Conservation (phyloP, 2,888 invertebrate genomes). For the Andricus quercusramuli region DNA sequence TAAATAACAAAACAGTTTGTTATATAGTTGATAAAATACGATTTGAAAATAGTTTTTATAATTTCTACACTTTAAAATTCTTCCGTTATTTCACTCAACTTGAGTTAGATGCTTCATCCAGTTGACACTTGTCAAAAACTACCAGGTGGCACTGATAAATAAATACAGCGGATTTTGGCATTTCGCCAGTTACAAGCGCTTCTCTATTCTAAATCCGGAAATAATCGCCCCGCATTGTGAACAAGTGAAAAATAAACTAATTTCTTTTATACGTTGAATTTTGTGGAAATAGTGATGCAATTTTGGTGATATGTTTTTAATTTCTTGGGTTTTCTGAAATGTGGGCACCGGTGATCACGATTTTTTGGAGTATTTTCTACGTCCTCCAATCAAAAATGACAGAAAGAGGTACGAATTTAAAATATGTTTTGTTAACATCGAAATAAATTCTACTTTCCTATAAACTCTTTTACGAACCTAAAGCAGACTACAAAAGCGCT, state of each 20-base stretch:
- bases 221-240: slow-evolving; percentile 4
- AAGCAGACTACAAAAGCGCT: no score
- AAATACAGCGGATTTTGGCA: slow-evolving; percentile 36
- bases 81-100: no score
- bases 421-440: no score
- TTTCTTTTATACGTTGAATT: not conserved
- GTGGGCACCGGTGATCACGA: slow-evolving; percentile 2
- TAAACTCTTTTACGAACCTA: no score
- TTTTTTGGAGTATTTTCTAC: slow-evolving; percentile 4
- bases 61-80: not conserved
- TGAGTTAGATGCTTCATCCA: not conserved
- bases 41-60: not conserved
- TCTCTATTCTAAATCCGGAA: slow-evolving; percentile 30
- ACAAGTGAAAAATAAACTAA: not conserved
- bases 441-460: no score
- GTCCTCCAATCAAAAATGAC: not conserved
- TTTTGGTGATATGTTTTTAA: not conserved
- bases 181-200: slow-evolving; percentile 10
- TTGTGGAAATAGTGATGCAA: not conserved
- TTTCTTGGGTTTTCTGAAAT: not conserved
- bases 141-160: slow-evolving; percentile 39
- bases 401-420: not conserved
- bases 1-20: no score
- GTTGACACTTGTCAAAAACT: slow-evolving; percentile 35
- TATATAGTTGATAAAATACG: no score